These are phyloP conservation scores for Felis chaus DNA, from an alignment of 2,113 vertebrate genomes.

Conservation along the genomic window DNA sequence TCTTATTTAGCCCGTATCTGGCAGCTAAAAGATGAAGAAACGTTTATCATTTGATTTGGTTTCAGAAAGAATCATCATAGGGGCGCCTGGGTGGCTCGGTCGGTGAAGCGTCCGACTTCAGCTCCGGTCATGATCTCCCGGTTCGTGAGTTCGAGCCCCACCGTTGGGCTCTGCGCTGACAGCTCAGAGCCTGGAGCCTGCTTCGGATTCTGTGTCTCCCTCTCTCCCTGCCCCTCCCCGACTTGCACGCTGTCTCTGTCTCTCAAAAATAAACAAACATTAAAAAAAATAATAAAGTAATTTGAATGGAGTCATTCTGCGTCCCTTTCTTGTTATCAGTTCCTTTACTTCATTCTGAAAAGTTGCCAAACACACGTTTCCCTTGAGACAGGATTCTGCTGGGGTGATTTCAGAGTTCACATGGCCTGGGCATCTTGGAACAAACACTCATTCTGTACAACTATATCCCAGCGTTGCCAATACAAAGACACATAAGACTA, in stretches of 20 bases:
- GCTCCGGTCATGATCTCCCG: too few species aligned
- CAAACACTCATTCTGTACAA: neutral
- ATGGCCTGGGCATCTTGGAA: neutral
- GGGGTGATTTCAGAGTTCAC: neutral
- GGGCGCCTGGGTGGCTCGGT: too few species aligned
- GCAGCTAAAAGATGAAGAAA: neutral
- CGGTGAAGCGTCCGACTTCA: too few species aligned
- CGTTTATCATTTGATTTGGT: neutral
- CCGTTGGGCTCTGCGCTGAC: too few species aligned
- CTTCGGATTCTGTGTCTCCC: too few species aligned
- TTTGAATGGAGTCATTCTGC: neutral
- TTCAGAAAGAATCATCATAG: neutral
- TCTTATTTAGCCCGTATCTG: neutral
- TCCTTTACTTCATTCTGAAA: neutral
- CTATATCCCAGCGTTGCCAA: neutral
- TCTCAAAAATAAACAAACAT: too few species aligned
- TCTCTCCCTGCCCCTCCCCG: too few species aligned
- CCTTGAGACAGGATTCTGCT: neutral
- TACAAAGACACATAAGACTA: neutral
- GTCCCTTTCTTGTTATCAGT: neutral
- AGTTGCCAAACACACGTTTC: neutral
- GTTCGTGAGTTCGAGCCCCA: too few species aligned
- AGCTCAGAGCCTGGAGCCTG: too few species aligned
- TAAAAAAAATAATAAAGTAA: too few species aligned
- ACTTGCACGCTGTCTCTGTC: too few species aligned